These are phyloP conservation scores for Takifugu rubripes DNA, from an alignment of 2,797 vertebrate genomes.

Conservation along the genomic window DNA sequence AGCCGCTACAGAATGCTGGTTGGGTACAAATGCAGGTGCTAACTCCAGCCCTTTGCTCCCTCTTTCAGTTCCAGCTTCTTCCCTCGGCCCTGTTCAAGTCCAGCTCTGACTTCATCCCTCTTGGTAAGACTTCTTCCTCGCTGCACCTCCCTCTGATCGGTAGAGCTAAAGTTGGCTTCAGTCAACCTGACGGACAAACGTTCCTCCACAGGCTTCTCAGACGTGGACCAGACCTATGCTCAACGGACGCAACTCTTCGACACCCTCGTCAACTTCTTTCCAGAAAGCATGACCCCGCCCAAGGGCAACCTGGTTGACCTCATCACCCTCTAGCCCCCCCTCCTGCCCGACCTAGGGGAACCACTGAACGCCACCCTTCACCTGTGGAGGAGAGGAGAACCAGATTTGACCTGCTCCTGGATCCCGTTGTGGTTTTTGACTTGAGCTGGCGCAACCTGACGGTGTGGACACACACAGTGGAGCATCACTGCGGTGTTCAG, in stretches of 20 bases:
- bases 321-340: constrained; percentile 87
- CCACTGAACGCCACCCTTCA: too few species aligned
- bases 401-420: constrained; percentile 65
- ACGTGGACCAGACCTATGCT: constrained; percentile 96
- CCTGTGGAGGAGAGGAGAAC: constrained; percentile 19
- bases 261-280: constrained; percentile 98
- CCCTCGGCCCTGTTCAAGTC: constrained; percentile 97
- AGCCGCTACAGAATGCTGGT: too few species aligned
- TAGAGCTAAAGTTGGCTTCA: background rate
- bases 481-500: constrained; percentile 22
- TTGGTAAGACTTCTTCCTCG: constrained; percentile 80
- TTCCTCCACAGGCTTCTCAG: constrained; percentile 86
- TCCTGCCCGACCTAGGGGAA: background rate
- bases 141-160: too few species aligned
- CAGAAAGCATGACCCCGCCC: constrained; percentile 98
- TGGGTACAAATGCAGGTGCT: background rate
- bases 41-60: constrained; percentile 20
- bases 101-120: constrained; percentile 93
- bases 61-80: constrained; percentile 91
- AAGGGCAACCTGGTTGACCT: constrained; percentile 99
- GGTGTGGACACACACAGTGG: constrained; percentile 12
- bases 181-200: too few species aligned
- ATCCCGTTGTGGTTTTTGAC: constrained; percentile 27
- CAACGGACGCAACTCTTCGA: constrained; percentile 98
- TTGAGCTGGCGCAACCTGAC: constrained; percentile 6